Percentiles rank a stretch among this genome's conserved stretches.
These are phyloP conservation scores for Anthopleura sola DNA, from an alignment of 64 coral and sea anemone genomes.

Conservation along the genomic window DNA sequence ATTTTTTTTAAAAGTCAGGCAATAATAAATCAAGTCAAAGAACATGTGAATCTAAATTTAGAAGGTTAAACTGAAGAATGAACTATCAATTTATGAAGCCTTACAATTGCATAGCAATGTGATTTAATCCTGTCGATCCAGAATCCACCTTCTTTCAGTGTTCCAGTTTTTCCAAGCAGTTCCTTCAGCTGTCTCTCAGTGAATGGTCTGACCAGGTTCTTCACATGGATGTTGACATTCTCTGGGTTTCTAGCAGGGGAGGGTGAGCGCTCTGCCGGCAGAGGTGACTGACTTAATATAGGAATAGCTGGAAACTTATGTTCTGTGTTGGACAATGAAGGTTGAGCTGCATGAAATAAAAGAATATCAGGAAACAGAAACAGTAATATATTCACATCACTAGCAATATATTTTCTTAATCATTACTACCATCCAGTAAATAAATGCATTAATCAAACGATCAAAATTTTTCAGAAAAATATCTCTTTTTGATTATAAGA, in stretches of 20 bases:
- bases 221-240: conserved; percentile 62
- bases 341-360: not conserved
- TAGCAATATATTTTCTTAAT: not conserved
- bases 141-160: conserved; percentile 70
- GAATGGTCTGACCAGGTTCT: conserved; percentile 90
- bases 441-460: not conserved
- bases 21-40: too few species aligned
- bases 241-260: conserved; percentile 71
- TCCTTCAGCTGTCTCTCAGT: conserved; percentile 86
- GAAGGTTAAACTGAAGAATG: too few species aligned
- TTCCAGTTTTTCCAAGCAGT: conserved; percentile 55
- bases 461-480: not conserved
- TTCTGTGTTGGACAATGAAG: conserved; percentile 7
- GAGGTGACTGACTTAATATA: conserved; percentile 24
- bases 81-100: not conserved
- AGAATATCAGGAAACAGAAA: not conserved
- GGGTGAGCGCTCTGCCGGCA: conserved; percentile 40
- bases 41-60: too few species aligned
- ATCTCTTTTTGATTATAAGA: not conserved
- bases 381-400: not conserved
- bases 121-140: conserved; percentile 98
- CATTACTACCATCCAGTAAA: conserved; percentile 6
- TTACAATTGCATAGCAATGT: conserved; percentile 94
- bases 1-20: too few species aligned
- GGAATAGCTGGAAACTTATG: conserved; percentile 7